phyloP scores from a whole-genome alignment of 2,113 vertebrate species.

The Psammodynastes pulverulentus region DNA sequence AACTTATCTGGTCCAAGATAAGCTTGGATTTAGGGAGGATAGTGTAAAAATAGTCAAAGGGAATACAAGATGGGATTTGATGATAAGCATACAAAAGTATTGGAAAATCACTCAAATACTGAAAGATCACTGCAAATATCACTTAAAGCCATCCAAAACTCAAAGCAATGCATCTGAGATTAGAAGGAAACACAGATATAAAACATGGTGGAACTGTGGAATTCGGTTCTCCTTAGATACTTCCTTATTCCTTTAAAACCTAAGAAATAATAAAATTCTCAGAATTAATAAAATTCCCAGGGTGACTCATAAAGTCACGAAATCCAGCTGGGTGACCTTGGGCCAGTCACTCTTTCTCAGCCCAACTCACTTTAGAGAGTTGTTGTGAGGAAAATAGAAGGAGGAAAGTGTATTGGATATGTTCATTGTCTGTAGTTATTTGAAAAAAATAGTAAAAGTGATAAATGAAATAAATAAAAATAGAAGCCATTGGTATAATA shows the following conservation, averaged over 20 bases:
- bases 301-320: background rate
- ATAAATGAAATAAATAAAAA: no score
- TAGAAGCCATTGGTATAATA: background rate
- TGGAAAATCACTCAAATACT: background rate
- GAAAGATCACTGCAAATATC: background rate
- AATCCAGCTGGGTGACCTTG: background rate
- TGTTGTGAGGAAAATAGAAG: no score
- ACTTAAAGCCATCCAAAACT: background rate
- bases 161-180: background rate
- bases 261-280: background rate
- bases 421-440: no score
- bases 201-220: background rate
- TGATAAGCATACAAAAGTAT: background rate
- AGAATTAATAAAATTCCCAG: background rate
- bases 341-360: no score
- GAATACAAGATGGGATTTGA: background rate
- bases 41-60: background rate
- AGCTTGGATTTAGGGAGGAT: background rate
- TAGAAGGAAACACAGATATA: background rate
- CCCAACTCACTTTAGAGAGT: no score
- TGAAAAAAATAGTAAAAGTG: no score
- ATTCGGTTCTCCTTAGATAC: background rate
- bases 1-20: background rate
- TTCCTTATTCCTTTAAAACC: background rate
- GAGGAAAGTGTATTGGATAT: no score